These are phyloP conservation scores for Protodeltote pygarga DNA, from an alignment of 2,888 invertebrate species.

Conservation along the genomic window DNA sequence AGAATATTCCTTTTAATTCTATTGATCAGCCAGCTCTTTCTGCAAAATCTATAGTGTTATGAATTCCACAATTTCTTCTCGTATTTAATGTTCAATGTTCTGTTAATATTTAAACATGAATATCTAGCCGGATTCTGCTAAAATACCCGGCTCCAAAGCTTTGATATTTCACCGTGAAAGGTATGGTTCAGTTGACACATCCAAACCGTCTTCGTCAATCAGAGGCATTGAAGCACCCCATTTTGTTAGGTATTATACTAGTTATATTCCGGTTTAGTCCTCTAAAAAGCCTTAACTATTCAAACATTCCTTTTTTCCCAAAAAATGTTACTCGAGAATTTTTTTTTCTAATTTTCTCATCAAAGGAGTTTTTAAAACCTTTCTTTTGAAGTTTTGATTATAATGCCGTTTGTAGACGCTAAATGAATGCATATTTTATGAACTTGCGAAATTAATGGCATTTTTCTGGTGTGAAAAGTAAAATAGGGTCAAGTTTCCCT, in stretches of 20 bases:
- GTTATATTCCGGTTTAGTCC: conserved; percentile 52
- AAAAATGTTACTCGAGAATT: not conserved
- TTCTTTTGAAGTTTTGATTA: conserved; percentile 20
- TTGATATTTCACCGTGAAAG: no score
- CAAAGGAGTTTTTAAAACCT: conserved; percentile 19
- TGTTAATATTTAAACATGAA: no score
- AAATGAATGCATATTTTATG: conserved; percentile 12
- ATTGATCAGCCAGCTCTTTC: no score
- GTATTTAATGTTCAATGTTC: no score
- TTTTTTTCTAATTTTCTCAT: conserved; percentile 26
- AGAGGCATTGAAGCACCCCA: conserved; percentile 11
- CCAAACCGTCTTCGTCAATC: conserved; percentile 10
- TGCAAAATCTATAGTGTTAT: no score
- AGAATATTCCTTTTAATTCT: no score
- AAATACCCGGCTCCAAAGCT: no score
- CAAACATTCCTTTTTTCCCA: conserved; percentile 25
- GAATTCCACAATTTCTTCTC: no score
- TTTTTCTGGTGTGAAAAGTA: conserved; percentile 8
- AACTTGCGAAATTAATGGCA: not conserved
- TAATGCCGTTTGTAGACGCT: conserved; percentile 24
- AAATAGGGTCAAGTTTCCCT: not conserved
- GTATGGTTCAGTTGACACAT: no score
- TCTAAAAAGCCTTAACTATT: conserved; percentile 47
- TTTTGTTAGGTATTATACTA: conserved; percentile 33
- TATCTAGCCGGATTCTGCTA: no score